Conservation (phyloP, 2,888 invertebrate genomes). For the Eristalinus aeneus region DNA sequence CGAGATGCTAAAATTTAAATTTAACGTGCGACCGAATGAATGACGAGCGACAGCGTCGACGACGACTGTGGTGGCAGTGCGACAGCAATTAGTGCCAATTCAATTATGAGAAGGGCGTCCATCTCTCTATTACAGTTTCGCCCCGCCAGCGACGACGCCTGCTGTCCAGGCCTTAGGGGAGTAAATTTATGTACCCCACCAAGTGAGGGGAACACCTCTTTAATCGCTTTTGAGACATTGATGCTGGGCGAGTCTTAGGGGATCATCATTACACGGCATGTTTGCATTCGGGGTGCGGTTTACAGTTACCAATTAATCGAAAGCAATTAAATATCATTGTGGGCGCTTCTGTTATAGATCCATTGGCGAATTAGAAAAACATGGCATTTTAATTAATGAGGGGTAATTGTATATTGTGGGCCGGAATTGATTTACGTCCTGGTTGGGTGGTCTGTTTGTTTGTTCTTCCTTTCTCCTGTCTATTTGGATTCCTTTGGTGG, state of each 20-base stretch:
- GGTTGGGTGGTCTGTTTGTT: not conserved
- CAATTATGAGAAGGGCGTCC: constrained; percentile 60
- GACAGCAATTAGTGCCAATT: constrained; percentile 61
- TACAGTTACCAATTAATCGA: constrained; percentile 56
- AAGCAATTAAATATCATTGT: constrained; percentile 54
- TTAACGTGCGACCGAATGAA: not conserved
- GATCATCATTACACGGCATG: constrained; percentile 46
- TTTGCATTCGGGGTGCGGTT: constrained; percentile 15
- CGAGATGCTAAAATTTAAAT: constrained; percentile 47
- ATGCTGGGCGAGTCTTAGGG: constrained; percentile 35
- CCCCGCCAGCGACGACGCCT: not conserved
- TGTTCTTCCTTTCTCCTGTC: not conserved
- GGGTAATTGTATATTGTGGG: constrained; percentile 9
- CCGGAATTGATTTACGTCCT: not conserved
- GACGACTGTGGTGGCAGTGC: not conserved
- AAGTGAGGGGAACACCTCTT: not conserved
- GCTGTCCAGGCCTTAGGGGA: constrained; percentile 10
- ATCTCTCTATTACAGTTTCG: constrained; percentile 39
- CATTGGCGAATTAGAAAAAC: constrained; percentile 16
- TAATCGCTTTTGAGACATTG: constrained; percentile 52
- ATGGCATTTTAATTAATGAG: constrained; percentile 33
- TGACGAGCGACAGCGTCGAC: not conserved
- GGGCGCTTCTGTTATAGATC: constrained; percentile 33
- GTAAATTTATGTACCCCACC: constrained; percentile 19
- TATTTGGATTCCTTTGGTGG: not conserved